Percentiles rank a stretch among this genome's conserved stretches.
phyloP scores from a whole-genome alignment of 2,888 invertebrate species.

The Hedychridium roseum region DNA sequence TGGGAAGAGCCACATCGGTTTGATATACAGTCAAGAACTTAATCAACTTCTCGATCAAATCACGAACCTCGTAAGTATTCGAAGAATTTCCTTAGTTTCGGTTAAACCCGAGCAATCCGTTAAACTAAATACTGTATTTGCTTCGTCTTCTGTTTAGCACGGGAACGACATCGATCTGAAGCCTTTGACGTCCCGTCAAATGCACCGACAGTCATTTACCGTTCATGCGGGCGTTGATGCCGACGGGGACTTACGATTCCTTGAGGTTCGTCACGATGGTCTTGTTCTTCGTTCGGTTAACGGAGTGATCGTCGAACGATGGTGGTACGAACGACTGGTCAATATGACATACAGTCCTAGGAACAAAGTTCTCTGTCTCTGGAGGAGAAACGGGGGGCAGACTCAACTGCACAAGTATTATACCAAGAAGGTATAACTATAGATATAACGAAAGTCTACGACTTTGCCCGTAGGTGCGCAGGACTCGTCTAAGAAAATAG shows the following conservation, averaged over 20 bases:
- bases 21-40: conserved; percentile 97
- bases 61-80: conserved; percentile 81
- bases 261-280: conserved; percentile 97
- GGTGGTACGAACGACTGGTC: conserved; percentile 99
- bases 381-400: conserved; percentile 94
- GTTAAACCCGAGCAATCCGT: no score
- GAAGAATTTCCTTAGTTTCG: neutral
- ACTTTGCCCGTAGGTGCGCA: neutral
- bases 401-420: conserved; percentile 98
- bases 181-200: conserved; percentile 91
- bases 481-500: neutral
- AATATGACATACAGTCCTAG: conserved; percentile 99
- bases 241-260: conserved; percentile 84
- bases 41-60: conserved; percentile 96
- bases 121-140: no score
- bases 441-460: neutral
- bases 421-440: conserved; percentile 87
- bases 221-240: conserved; percentile 97
- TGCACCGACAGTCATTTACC: conserved; percentile 97
- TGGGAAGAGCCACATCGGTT: conserved; percentile 98
- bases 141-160: conserved; percentile 70
- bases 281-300: conserved; percentile 82
- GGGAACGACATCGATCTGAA: conserved; percentile 98
- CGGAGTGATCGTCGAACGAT: conserved; percentile 90
- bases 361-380: conserved; percentile 95